Percentiles rank a stretch among this genome's conserved stretches.
phyloP scores from a whole-genome alignment of 2,113 vertebrate species.

The Orientallactaga bullata region DNA sequence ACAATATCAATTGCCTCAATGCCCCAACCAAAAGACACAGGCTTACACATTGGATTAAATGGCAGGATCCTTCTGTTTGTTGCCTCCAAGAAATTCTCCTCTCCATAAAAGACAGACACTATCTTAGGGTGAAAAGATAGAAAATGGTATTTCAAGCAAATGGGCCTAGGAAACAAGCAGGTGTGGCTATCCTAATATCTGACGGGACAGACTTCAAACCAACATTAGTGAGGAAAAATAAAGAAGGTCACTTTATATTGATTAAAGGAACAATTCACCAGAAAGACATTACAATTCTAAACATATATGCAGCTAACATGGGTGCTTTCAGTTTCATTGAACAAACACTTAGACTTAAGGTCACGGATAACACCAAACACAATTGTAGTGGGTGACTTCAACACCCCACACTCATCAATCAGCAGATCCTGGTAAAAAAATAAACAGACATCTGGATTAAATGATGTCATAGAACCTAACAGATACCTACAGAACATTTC shows the following conservation, averaged over 20 bases:
- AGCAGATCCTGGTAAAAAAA: neutral
- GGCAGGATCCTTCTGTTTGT: no score
- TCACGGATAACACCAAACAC: no score
- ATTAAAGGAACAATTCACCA: neutral
- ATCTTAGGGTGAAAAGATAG: no score
- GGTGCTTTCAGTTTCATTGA: no score
- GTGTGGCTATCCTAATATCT: neutral
- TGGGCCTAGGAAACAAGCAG: no score
- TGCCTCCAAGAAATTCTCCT: no score
- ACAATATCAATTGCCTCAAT: neutral
- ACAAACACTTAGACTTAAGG: no score
- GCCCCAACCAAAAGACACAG: neutral
- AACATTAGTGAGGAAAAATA: neutral
- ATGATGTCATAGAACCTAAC: no score
- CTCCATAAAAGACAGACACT: no score
- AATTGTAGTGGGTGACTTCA: neutral
- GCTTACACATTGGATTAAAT: no score
- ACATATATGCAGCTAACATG: neutral
- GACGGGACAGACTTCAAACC: neutral
- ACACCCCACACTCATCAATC: neutral
- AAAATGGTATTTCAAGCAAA: no score
- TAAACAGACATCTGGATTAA: no score
- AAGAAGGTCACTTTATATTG: neutral
- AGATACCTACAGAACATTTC: neutral
- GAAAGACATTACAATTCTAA: neutral